Evolutionary conservation across 2,797 vertebrate genomes (phyloP).

Genomic region (Cirrhinus molitorella): DNA sequence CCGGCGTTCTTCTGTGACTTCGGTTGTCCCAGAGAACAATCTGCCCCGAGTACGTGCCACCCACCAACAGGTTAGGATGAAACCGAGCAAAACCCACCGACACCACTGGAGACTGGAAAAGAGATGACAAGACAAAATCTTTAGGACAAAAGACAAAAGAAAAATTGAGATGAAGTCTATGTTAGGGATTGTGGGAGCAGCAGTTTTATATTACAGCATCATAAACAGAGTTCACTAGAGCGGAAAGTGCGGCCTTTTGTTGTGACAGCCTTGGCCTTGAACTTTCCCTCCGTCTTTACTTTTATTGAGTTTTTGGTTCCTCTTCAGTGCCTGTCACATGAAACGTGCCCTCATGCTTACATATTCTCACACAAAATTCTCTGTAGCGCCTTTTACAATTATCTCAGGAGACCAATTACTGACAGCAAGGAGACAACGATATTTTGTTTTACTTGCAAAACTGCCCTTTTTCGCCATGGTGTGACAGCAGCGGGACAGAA

Average conservation of each 20-base stretch:
- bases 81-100: conserved; percentile 97
- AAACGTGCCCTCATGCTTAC: conserved; percentile 61
- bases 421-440: conserved; percentile 2
- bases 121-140: conserved; percentile 53
- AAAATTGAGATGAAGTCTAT: conserved; percentile 54
- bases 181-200: conserved; percentile 74
- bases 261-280: conserved; percentile 77
- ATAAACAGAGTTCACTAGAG: conserved; percentile 78
- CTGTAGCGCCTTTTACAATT: conserved; percentile 48
- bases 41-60: conserved; percentile 96
- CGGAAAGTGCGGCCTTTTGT: conserved; percentile 77
- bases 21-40: conserved; percentile 98
- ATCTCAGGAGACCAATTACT: conserved; percentile 44
- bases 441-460: conserved; percentile 26
- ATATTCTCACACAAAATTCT: conserved; percentile 42
- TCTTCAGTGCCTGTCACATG: conserved; percentile 72
- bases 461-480: conserved; percentile 21
- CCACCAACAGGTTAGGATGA: conserved; percentile 95
- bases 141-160: conserved; percentile 52
- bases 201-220: conserved; percentile 83
- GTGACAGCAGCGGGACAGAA: conserved; percentile 31
- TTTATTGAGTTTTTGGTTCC: conserved; percentile 82
- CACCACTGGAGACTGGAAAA: conserved; percentile 92
- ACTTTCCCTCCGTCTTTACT: conserved; percentile 66
- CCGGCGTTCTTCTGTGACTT: conserved; percentile 93